Percentiles rank a stretch among this genome's conserved stretches.
Evolutionary conservation across 2,888 invertebrate genomes (phyloP).

Genomic region (Napeogenes sylphis): DNA sequence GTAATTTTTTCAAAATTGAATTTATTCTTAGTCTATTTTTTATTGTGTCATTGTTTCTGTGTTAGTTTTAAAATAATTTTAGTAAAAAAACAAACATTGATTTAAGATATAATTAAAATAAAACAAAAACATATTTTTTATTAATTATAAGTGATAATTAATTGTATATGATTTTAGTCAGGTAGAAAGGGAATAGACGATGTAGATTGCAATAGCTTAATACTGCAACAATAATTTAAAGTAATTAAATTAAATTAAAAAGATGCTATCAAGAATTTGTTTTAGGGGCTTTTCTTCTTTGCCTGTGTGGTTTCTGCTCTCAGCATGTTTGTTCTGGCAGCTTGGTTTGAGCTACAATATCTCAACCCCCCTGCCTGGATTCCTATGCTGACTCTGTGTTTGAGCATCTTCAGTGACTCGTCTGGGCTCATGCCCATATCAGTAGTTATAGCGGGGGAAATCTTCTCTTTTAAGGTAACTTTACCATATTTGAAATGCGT

Average conservation of each 20-base stretch:
- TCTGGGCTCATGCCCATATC: slow-evolving; percentile 58
- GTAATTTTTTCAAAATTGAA: background rate
- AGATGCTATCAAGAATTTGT: background rate
- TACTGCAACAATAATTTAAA: no score
- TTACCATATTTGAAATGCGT: background rate
- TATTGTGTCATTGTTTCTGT: background rate
- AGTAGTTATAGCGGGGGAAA: slow-evolving; percentile 54
- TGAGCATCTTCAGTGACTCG: slow-evolving; percentile 52
- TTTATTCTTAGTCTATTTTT: background rate
- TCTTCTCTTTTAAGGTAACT: slow-evolving; percentile 47
- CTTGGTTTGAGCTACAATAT: slow-evolving; percentile 34
- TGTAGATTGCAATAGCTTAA: no score
- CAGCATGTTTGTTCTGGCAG: slow-evolving; percentile 34
- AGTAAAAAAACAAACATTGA: no score
- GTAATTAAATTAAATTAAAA: no score
- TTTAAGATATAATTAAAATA: no score
- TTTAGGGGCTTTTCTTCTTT: slow-evolving; percentile 33
- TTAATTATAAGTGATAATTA: no score
- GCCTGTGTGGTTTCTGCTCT: slow-evolving; percentile 35
- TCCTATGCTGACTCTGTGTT: slow-evolving; percentile 50
- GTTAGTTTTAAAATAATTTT: no score
- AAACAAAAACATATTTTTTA: no score
- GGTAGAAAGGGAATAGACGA: no score
- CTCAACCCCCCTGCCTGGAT: slow-evolving; percentile 32
- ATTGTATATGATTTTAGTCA: no score